Evolutionary conservation across 2,113 vertebrate species (phyloP), one percentile per base, ranked within the genome.

Genomic region (Merops nubicus): DNA sequence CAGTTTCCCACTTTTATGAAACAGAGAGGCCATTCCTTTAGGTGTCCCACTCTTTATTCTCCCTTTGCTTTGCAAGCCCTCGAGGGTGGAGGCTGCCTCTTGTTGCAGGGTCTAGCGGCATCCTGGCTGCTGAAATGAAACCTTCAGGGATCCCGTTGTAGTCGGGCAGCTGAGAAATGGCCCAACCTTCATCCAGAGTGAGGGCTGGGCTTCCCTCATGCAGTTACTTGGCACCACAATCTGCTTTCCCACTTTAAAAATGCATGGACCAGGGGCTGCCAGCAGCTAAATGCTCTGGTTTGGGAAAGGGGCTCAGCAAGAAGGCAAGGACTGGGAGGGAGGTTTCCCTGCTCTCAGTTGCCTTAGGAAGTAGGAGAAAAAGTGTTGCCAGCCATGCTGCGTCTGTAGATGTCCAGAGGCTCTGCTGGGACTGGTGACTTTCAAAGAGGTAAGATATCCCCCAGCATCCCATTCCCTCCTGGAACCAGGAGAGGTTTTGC

Each of bases 141-240:
- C 7, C 50, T 40, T 34, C 2, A 1, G 31, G 36, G 36, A 15
- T 42, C 31, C 13, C 0, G 0, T 51, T 26, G 15, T 6, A 26
- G 67, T 3, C 17, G 19, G 22, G 29, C 45, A n/a, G 47, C 18
- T 42, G 38, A 64, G 62, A 42, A 64, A 42, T 29, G 25, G 17
- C 48, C 56, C 42, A 29, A 3, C 11, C 36, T 51, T 50, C 34
- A 40, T 0, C 1, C 48, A 34, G 60, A 25, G 26, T 1, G 13
- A 62, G 43, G 29, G 33, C 43, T 43, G 50, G n/a, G 28, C n/a
- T 88, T n/a, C 51, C 28, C 29, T 59, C 69, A 2, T 36, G 31
- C 73, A 1, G 10, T 53, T 40, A 31, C 59, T 54, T 48, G n/a
- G 31, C 74, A 28, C 45, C 54, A 34, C n/a, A 33, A 2, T 36